These are phyloP conservation scores for Alosa sapidissima DNA, from an alignment of 2,797 vertebrate species.

Conservation along the genomic window DNA sequence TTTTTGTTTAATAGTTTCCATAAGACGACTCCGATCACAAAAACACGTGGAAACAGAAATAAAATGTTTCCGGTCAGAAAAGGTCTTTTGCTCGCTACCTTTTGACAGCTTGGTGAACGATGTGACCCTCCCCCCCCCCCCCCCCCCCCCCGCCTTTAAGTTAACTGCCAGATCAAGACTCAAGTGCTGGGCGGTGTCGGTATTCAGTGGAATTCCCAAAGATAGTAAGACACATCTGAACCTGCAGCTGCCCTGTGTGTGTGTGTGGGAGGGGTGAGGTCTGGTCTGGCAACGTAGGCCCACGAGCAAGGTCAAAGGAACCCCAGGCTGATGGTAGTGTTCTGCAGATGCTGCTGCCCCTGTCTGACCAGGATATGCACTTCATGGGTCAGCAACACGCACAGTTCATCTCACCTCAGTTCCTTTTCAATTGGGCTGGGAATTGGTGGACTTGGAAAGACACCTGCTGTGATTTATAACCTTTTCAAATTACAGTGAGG, in stretches of 20 bases:
- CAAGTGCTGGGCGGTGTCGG: neutral
- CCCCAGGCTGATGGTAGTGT: neutral
- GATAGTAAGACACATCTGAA: neutral
- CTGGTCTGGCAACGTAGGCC: too few relatives aligned
- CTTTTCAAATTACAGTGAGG: neutral
- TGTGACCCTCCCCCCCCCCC: too few relatives aligned
- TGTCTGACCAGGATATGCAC: neutral
- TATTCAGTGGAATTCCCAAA: neutral
- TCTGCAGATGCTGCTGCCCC: neutral
- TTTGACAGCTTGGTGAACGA: conserved; percentile 21
- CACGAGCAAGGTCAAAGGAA: neutral
- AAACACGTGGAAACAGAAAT: conserved; percentile 30
- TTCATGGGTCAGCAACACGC: neutral
- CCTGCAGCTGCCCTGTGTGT: neutral
- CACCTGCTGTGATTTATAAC: neutral
- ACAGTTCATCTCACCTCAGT: neutral
- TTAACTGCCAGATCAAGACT: neutral
- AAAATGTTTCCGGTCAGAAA: conserved; percentile 37
- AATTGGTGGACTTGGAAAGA: neutral
- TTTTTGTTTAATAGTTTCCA: conserved; percentile 68
- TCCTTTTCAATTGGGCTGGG: conserved; percentile 19
- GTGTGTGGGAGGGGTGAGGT: too few relatives aligned
- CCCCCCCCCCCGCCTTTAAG: neutral
- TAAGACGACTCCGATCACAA: conserved; percentile 57
- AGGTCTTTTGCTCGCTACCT: conserved; percentile 38